These are phyloP conservation scores for Escarpia spicata DNA, from an alignment of 2,888 invertebrate species.

Conservation along the genomic window DNA sequence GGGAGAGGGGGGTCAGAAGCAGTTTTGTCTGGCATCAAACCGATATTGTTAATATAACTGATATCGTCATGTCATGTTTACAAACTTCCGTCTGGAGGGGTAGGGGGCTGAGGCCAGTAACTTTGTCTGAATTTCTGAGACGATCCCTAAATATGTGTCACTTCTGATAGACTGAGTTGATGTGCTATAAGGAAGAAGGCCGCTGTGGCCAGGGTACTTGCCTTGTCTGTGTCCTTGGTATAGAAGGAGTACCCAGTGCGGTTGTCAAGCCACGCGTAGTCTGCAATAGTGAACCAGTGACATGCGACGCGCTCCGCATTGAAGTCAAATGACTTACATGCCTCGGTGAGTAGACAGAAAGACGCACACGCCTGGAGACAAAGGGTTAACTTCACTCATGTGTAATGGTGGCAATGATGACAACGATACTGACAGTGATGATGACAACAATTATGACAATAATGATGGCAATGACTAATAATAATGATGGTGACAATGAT, in stretches of 20 bases:
- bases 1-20: too few relatives aligned
- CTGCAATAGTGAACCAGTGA: conserved; percentile 44
- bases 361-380: conserved; percentile 53
- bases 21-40: too few relatives aligned
- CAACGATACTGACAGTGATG: not conserved
- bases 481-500: not conserved
- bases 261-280: conserved; percentile 34
- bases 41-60: too few relatives aligned
- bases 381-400: not conserved
- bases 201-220: conserved; percentile 25
- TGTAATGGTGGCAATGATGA: not conserved
- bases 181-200: too few relatives aligned
- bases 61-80: too few relatives aligned
- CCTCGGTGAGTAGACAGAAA: conserved; percentile 48
- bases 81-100: too few relatives aligned
- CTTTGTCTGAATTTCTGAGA: too few relatives aligned
- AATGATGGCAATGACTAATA: not conserved
- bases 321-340: conserved; percentile 50
- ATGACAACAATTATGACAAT: not conserved
- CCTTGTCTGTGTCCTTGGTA: conserved; percentile 49
- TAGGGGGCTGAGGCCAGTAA: too few relatives aligned
- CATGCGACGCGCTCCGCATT: conserved; percentile 41
- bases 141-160: too few relatives aligned
- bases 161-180: too few relatives aligned
- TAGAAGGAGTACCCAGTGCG: conserved; percentile 46